These are phyloP conservation scores for Poeciliopsis infans DNA, from an alignment of 2,797 vertebrate species.

Conservation along the genomic window DNA sequence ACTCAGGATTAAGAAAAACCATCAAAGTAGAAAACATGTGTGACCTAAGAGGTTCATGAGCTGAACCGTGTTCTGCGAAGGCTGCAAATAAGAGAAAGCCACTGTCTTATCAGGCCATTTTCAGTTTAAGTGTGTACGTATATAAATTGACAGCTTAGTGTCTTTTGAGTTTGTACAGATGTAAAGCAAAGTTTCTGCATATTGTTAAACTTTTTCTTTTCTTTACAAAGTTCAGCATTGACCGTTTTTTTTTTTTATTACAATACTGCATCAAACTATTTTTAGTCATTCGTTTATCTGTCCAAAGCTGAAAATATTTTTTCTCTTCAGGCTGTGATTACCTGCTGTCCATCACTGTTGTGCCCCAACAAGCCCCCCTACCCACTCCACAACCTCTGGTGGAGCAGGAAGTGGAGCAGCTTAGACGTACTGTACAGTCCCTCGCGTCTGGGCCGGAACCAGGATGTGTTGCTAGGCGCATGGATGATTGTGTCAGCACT, in stretches of 20 bases:
- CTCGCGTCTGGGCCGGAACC: conserved; percentile 82
- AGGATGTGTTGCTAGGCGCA: conserved; percentile 82
- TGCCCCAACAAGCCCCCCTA: conserved; percentile 3
- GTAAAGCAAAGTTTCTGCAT: background rate
- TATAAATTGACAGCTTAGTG: background rate
- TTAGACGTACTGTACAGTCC: conserved; percentile 79
- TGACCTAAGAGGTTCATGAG: conserved; percentile 39
- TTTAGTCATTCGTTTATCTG: conserved; percentile 33
- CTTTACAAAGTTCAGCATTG: background rate
- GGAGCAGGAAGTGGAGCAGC: conserved; percentile 72
- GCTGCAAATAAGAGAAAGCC: conserved; percentile 6
- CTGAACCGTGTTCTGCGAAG: background rate
- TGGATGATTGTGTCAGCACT: conserved; percentile 84
- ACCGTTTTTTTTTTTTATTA: conserved; percentile 18
- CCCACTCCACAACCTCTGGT: conserved; percentile 38
- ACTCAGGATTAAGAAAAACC: conserved; percentile 76
- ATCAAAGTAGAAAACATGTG: conserved; percentile 53
- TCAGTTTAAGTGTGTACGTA: background rate
- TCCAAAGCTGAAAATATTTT: conserved; percentile 42
- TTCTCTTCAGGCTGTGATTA: conserved; percentile 68
- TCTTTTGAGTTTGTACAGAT: background rate
- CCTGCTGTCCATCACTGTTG: conserved; percentile 56
- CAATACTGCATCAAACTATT: conserved; percentile 17
- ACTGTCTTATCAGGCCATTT: conserved; percentile 8
- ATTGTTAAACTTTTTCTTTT: conserved; percentile 11